Evolutionary conservation across 2,797 vertebrate species (phyloP), one percentile per base, ranked within the genome.

Genomic region (Tolypeutes matacus): DNA sequence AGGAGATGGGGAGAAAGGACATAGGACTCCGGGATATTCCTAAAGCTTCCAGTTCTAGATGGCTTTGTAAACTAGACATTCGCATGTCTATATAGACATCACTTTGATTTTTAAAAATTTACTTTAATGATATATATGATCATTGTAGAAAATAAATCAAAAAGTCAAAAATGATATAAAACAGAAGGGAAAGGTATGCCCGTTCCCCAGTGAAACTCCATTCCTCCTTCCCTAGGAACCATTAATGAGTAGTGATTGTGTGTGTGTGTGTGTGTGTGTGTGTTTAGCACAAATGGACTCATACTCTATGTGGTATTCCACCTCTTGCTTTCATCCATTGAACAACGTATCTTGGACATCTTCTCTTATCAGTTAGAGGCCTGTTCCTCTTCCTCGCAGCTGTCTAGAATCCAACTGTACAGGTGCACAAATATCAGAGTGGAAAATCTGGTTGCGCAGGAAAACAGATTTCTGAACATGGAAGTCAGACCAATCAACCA

Each of bases 401-500:
- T 73, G n/a, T 42, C 67, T 62, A 94, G 70, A 90, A 84, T 53
- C 53, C 62, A 84, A 11, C 27, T 62, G 31, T 23, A 34, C 17
- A 21, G 51, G 53, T 3, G 51, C 14, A 39, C 36, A 69, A 34
- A 51, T 20, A 65, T 73, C 85, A 83, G 75, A 81, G 17, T 25
- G 5, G 72, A 73, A 18, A n/a, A 56, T 7, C 7, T 51, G 62
- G 31, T n/a, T 72, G 13, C 65, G 18, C n/a, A 12, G 36, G 73
- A 87, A 96, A 81, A 58, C 29, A 86, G 31, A 56, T 58, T 89
- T 89, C 69, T 58, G 72, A 64, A 69, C 56, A 60, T 4, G 9
- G 53, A 89, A 78, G 34, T 56, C 42, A 65, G 58, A 86, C 27
- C 81, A 82, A 86, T 91, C 76, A 83, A 94, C 56, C n/a, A 89